Conservation (phyloP, 2,888 invertebrate species). For the Steinernema scapterisci region DNA sequence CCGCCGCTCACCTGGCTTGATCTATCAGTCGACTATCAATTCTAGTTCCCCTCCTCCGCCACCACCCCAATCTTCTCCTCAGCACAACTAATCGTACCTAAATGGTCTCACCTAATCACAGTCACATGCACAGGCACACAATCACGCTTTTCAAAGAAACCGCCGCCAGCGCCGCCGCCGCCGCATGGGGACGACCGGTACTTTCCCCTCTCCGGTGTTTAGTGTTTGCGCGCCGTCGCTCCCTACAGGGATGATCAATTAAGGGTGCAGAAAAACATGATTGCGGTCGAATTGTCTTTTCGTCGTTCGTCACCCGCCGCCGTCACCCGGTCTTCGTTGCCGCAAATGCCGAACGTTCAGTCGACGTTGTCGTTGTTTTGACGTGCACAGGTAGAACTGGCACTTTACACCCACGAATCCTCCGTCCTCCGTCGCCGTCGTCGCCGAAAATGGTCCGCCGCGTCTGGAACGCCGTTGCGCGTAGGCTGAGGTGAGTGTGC, state of each 20-base stretch:
- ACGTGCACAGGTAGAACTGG: constrained; percentile 20
- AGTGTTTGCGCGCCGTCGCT: not conserved
- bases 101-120: constrained; percentile 24
- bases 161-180: not conserved
- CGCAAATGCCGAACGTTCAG: too few relatives aligned
- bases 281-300: not conserved
- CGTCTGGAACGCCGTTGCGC: constrained; percentile 6
- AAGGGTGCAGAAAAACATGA: constrained; percentile 16
- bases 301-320: not conserved
- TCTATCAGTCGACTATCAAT: not conserved
- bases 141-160: not conserved
- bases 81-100: constrained; percentile 12
- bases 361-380: not conserved
- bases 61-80: too few relatives aligned
- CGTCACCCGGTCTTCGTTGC: too few relatives aligned
- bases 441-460: not conserved
- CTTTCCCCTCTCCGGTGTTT: constrained; percentile 5
- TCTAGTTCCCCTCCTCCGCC: not conserved
- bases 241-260: constrained; percentile 17
- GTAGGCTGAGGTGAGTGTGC: not conserved
- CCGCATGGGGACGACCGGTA: constrained; percentile 12
- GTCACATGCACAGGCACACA: not conserved
- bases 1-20: not conserved
- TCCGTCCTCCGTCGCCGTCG: not conserved
- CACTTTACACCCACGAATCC: not conserved